Percentiles rank a stretch among this genome's conserved stretches.
phyloP scores from a whole-genome alignment of 2,888 invertebrate genomes.

The Drosophila nigritarsus region DNA sequence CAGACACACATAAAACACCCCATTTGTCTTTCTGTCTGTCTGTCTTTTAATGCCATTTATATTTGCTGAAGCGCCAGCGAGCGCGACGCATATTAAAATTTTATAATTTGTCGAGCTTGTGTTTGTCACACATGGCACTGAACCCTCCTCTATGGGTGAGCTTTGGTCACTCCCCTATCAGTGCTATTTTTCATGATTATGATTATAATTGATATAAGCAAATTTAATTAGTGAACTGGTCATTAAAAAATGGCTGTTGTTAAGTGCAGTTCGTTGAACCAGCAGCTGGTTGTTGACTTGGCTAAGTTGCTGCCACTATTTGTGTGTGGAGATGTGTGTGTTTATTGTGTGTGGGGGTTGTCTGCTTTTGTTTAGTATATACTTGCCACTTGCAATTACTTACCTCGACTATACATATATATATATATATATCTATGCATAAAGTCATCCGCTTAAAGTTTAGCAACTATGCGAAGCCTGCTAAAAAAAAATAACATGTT shows the following conservation, averaged over 20 bases:
- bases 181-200: constrained; percentile 8
- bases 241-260: constrained; percentile 32
- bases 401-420: constrained; percentile 2
- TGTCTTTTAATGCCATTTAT: constrained; percentile 21
- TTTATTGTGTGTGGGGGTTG: constrained; percentile 12
- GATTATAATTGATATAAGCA: constrained; percentile 44
- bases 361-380: constrained; percentile 16
- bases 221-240: constrained; percentile 66
- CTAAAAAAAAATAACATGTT: constrained; percentile 36
- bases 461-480: constrained; percentile 31
- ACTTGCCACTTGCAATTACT: constrained; percentile 50
- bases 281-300: constrained; percentile 46
- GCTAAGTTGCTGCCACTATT: neutral
- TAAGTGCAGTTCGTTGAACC: constrained; percentile 64
- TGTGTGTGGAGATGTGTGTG: neutral
- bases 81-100: constrained; percentile 43
- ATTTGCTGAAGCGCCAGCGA: constrained; percentile 9
- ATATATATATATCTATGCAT: constrained; percentile 16
- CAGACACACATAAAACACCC: neutral
- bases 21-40: neutral
- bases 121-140: constrained; percentile 22
- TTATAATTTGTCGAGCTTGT: constrained; percentile 50
- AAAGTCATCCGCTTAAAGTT: constrained; percentile 35
- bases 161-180: constrained; percentile 12
- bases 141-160: constrained; percentile 1